Evolutionary conservation across 2,888 invertebrate species (phyloP).

Genomic region (Pseudococcus jackbeardsleyi): DNA sequence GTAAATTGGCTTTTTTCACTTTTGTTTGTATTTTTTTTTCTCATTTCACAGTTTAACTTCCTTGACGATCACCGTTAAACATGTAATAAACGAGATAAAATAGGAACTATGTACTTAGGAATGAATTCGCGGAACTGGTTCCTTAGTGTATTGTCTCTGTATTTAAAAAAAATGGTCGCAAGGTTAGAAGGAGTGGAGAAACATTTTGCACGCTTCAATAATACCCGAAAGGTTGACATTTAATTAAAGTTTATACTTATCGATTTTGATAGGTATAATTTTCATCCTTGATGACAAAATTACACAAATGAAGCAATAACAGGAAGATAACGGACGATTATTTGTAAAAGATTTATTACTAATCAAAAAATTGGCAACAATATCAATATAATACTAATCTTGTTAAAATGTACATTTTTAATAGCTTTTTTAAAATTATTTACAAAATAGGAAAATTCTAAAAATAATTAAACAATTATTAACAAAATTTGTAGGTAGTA

Average conservation of each 20-base stretch:
- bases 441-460: slow-evolving; percentile 49
- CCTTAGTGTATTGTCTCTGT: background rate
- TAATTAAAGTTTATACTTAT: background rate
- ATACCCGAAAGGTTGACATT: slow-evolving; percentile 18
- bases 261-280: background rate
- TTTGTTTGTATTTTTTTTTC: slow-evolving; percentile 49
- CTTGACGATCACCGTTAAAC: slow-evolving; percentile 12
- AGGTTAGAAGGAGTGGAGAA: slow-evolving; percentile 1
- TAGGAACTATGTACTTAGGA: slow-evolving; percentile 9
- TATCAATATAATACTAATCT: slow-evolving; percentile 31
- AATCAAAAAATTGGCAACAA: slow-evolving; percentile 44
- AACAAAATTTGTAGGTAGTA: slow-evolving; percentile 50
- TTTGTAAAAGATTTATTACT: slow-evolving; percentile 40
- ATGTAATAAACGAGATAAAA: slow-evolving; percentile 9
- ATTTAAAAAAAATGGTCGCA: background rate
- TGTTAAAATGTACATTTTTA: slow-evolving; percentile 43
- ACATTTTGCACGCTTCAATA: background rate
- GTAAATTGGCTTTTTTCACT: slow-evolving; percentile 33
- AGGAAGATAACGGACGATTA: background rate
- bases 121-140: slow-evolving; percentile 14
- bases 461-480: slow-evolving; percentile 49
- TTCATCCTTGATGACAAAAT: background rate
- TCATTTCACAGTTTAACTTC: slow-evolving; percentile 39
- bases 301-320: too few species aligned
- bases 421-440: slow-evolving; percentile 14